These are phyloP conservation scores for Apocheima hispidaria DNA, from an alignment of 2,888 invertebrate species.

Conservation along the genomic window DNA sequence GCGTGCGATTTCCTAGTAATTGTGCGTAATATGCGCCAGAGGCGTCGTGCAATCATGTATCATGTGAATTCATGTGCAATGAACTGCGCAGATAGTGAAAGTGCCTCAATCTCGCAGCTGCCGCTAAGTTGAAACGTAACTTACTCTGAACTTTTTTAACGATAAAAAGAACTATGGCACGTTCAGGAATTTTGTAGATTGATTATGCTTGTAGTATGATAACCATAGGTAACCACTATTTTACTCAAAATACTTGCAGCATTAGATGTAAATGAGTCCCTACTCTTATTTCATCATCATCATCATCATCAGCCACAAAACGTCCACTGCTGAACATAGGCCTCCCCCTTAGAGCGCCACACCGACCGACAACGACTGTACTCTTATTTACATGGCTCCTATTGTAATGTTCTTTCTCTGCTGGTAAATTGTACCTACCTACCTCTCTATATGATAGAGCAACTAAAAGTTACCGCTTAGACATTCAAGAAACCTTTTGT, in stretches of 20 bases:
- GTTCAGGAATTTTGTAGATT: background rate
- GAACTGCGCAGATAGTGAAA: constrained; percentile 48
- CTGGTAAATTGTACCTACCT: too few relatives aligned
- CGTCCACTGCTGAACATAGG: too few relatives aligned
- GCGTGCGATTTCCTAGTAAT: constrained; percentile 42
- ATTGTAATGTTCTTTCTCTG: too few relatives aligned
- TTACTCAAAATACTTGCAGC: too few relatives aligned
- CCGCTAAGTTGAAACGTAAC: constrained; percentile 34
- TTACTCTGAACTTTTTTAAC: constrained; percentile 25
- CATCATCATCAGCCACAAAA: too few relatives aligned
- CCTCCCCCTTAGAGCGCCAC: too few relatives aligned
- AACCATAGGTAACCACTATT: too few relatives aligned
- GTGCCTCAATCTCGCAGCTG: constrained; percentile 36
- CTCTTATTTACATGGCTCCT: background rate
- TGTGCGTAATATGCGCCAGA: constrained; percentile 31
- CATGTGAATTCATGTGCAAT: constrained; percentile 44
- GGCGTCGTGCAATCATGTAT: constrained; percentile 17
- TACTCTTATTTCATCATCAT: too few relatives aligned
- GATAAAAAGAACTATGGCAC: constrained; percentile 28
- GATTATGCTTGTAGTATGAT: background rate
- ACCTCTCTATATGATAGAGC: too few relatives aligned
- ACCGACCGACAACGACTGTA: too few relatives aligned
- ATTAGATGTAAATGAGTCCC: too few relatives aligned
- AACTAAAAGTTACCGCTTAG: background rate
- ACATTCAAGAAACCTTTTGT: background rate